Percentiles rank a stretch among this genome's conserved stretches.
phyloP scores from a whole-genome alignment of 2,113 vertebrate species.

The Phylloscopus trochiloides region DNA sequence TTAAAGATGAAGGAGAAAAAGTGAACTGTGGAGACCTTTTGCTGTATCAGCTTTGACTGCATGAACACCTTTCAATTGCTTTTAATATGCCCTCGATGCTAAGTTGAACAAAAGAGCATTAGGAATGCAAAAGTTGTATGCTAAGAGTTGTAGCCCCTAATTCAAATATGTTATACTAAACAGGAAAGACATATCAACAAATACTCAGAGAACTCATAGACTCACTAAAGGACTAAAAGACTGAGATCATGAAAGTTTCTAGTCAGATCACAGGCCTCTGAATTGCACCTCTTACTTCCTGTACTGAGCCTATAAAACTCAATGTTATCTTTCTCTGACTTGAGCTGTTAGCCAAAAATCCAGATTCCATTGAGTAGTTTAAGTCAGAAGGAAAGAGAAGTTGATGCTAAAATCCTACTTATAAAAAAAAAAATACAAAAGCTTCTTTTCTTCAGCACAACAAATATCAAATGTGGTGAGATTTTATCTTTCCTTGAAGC shows the following conservation, averaged over 20 bases:
- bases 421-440: not conserved
- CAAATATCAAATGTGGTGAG: not conserved
- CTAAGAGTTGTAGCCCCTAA: not conserved
- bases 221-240: not conserved
- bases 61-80: not conserved
- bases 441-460: not conserved
- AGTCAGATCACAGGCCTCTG: not conserved
- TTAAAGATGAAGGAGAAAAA: not conserved
- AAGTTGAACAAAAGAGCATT: not conserved
- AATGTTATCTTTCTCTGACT: not conserved
- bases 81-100: not conserved
- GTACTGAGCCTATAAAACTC: not conserved
- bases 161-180: not conserved
- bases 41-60: not conserved
- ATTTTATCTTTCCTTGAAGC: conserved; percentile 19
- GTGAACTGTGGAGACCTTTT: not conserved
- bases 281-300: not conserved
- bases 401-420: conserved; percentile 18
- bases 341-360: not conserved
- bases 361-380: not conserved
- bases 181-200: not conserved
- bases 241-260: not conserved
- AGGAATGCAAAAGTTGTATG: not conserved
- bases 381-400: conserved; percentile 11
- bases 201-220: not conserved